Base-by-base conservation (phyloP, 2,888 invertebrate species). In the Fabriciana adippe region DNA sequence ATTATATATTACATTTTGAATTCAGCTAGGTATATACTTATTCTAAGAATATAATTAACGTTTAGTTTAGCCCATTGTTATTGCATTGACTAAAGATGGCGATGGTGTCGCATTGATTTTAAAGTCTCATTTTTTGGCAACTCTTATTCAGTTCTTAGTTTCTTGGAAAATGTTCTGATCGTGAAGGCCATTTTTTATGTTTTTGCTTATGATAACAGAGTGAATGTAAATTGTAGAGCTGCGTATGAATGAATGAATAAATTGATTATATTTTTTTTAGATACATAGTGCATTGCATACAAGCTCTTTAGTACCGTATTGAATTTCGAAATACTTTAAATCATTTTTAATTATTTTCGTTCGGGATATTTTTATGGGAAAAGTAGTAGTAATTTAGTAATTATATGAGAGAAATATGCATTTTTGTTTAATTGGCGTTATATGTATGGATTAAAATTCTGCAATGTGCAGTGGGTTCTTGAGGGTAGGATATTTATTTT, bases 181-280 rank as follows among this genome's bases (percentile, higher is more conserved):
- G 13, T 16, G 50, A 13, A 11, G n/a, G n/a, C 6, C 16, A 31
- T 41, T 51, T 51, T 61, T 16, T 11, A 41, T 41, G 15, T 61
- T 50, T 18, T n/a, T 16, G 3, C 14, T 14, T 31, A 3, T 35
- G 1, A 50, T 61, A 18, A 47, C 14, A 57, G 47, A 41, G 18
- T 16, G 14, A 61, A 51, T 61, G 51, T 61, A 48, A 61, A 61
- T 61, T 61, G n/a, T 31, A 54, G 11, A 35, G 8, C 16, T 31
- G n/a, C n/a, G n/a, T n/a, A n/a, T n/a, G n/a, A 4, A 26, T 26
- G 26, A 26, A 51, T 31, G 3, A 48, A 48, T 26, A 13, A 16
- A 48, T 16, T 16, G 31, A 26, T 15, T 47, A 31, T 55, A 21
- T 3, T 26, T 41, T 21, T 15, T 57, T 47, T 11, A 3, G 41